Evolutionary conservation across 2,113 vertebrate genomes (phyloP).

Genomic region (Ursus arctos): DNA sequence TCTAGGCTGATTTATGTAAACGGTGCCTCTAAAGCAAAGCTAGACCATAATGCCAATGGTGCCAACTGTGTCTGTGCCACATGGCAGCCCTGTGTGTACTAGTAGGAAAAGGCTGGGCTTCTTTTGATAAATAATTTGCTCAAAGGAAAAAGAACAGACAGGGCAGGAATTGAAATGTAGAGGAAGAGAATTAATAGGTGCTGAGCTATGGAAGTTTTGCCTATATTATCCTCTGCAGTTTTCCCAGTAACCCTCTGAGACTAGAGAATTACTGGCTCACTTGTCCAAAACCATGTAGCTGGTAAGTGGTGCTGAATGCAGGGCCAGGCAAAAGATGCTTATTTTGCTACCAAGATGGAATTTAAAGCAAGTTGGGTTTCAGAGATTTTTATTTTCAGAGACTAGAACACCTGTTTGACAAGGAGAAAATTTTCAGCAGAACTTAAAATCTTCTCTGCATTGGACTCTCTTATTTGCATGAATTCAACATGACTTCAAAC

Average conservation of each 20-base stretch:
- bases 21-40: neutral
- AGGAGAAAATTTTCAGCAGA: neutral
- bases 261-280: neutral
- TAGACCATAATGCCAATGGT: neutral
- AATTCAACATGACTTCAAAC: constrained; percentile 2
- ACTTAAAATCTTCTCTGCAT: constrained; percentile 31
- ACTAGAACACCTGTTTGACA: neutral
- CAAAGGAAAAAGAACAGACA: neutral
- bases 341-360: constrained; percentile 4
- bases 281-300: neutral
- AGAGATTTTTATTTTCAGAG: constrained; percentile 53
- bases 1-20: neutral
- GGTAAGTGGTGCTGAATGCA: constrained; percentile 26
- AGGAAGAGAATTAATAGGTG: neutral
- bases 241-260: neutral
- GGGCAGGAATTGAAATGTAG: neutral
- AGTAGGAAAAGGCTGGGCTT: neutral
- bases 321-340: constrained; percentile 35
- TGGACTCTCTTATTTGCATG: neutral
- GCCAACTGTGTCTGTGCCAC: neutral
- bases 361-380: constrained; percentile 40
- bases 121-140: neutral
- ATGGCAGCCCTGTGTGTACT: neutral
- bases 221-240: neutral
- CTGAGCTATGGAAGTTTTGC: neutral